phyloP scores from a whole-genome alignment of 2,888 invertebrate genomes.

The Cerastoderma edule region DNA sequence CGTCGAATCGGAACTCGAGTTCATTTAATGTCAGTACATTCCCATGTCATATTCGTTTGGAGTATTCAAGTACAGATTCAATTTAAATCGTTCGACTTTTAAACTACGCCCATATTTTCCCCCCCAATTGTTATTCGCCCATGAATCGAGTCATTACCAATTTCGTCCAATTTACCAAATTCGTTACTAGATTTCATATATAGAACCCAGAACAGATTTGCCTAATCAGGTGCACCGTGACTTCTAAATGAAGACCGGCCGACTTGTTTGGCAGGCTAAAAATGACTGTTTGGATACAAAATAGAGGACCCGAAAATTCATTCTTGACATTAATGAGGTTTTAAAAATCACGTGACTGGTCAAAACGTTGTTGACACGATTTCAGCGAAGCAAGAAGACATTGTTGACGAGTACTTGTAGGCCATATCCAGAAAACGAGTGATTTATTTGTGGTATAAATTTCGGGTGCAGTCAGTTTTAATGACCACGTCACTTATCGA shows the following conservation, averaged over 20 bases:
- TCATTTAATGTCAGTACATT: no score
- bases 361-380: slow-evolving; percentile 16
- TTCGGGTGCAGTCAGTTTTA: slow-evolving; percentile 7
- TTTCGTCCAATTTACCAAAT: slow-evolving; percentile 1
- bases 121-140: no score
- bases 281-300: slow-evolving; percentile 9
- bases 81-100: no score
- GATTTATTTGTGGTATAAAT: slow-evolving; percentile 19
- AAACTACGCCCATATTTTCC: no score
- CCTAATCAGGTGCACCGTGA: neutral
- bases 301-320: neutral
- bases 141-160: no score
- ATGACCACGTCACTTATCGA: neutral
- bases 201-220: slow-evolving; percentile 12
- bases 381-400: neutral
- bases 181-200: neutral
- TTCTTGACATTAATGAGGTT: slow-evolving; percentile 15
- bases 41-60: no score
- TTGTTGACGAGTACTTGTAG: slow-evolving; percentile 6
- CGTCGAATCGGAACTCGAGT: no score
- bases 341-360: slow-evolving; percentile 11
- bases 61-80: no score
- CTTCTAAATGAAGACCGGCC: slow-evolving; percentile 1
- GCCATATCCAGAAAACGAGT: neutral
- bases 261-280: neutral